Conservation (phyloP, 2,888 invertebrate species). For the Agrotis exclamationis region DNA sequence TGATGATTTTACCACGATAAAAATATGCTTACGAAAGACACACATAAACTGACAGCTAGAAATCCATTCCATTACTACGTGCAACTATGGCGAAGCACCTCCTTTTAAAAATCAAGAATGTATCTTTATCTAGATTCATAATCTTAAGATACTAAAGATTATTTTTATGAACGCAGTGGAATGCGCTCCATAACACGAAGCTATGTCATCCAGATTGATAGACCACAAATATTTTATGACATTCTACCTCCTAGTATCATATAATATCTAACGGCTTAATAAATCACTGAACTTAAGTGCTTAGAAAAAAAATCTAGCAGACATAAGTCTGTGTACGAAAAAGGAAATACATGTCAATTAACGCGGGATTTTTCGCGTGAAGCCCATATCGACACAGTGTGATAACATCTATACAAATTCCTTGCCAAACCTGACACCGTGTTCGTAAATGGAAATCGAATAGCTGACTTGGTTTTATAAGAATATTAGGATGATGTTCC, state of each 20-base stretch:
- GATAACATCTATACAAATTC: conserved; percentile 67
- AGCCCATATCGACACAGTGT: conserved; percentile 65
- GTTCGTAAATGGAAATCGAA: conserved; percentile 62
- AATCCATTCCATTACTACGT: conserved; percentile 7
- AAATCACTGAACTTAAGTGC: conserved; percentile 54
- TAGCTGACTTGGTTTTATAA: conserved; percentile 58
- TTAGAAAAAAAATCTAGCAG: conserved; percentile 46
- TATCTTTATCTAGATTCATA: conserved; percentile 53
- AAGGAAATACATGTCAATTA: conserved; percentile 67
- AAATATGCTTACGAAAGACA: conserved; percentile 19
- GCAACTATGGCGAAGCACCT: conserved; percentile 34
- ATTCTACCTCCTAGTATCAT: conserved; percentile 62
- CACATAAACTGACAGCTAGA: background rate
- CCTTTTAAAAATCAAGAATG: conserved; percentile 59
- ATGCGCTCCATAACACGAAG: conserved; percentile 57
- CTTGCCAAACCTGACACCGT: conserved; percentile 60
- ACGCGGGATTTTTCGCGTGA: conserved; percentile 61
- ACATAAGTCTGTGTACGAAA: conserved; percentile 26
- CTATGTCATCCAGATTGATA: conserved; percentile 59
- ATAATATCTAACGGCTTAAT: conserved; percentile 67
- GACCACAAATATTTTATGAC: conserved; percentile 61
- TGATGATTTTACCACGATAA: too few relatives aligned
- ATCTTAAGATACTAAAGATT: conserved; percentile 61
- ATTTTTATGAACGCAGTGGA: conserved; percentile 59
- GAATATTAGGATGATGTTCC: conserved; percentile 45